Percentiles rank a stretch among this genome's conserved stretches.
These are phyloP conservation scores for Amphipoea oculea DNA, from an alignment of 2,888 invertebrate genomes.

Conservation along the genomic window DNA sequence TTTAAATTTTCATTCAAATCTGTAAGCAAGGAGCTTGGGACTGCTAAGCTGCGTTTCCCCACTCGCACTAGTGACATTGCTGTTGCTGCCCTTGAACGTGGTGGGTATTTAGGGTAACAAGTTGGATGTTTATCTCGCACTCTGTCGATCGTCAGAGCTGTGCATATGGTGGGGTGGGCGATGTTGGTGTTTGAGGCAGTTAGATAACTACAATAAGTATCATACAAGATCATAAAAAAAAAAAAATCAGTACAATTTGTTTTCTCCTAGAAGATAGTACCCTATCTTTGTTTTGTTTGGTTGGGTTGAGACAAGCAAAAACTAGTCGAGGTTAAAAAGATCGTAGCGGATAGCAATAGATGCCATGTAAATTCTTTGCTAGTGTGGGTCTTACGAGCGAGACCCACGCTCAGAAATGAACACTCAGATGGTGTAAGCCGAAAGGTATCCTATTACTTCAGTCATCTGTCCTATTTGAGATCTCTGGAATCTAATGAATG, in stretches of 20 bases:
- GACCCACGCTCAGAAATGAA: slow-evolving; percentile 38
- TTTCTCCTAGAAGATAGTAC: neutral
- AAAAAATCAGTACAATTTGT: neutral
- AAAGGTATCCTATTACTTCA: slow-evolving; percentile 46
- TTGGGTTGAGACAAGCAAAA: neutral
- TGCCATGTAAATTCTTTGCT: neutral
- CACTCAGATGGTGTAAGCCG: slow-evolving; percentile 14
- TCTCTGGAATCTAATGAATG: slow-evolving; percentile 34
- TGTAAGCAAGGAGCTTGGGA: neutral
- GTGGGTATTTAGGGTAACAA: slow-evolving; percentile 45
- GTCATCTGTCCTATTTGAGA: slow-evolving; percentile 33
- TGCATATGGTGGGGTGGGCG: neutral
- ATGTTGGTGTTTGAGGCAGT: neutral
- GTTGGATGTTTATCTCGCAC: slow-evolving; percentile 22
- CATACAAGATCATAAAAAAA: neutral
- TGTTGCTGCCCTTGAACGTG: slow-evolving; percentile 48
- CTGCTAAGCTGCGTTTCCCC: neutral
- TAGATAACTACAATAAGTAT: neutral
- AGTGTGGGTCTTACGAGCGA: slow-evolving; percentile 32
- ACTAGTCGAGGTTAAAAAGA: neutral
- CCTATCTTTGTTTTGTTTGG: neutral
- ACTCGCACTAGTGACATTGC: slow-evolving; percentile 41
- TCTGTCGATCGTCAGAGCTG: neutral
- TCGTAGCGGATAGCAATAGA: neutral
- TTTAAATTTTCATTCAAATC: neutral